Conservation (phyloP, 2,888 invertebrate species). For the Agonopterix alstromeriana region DNA sequence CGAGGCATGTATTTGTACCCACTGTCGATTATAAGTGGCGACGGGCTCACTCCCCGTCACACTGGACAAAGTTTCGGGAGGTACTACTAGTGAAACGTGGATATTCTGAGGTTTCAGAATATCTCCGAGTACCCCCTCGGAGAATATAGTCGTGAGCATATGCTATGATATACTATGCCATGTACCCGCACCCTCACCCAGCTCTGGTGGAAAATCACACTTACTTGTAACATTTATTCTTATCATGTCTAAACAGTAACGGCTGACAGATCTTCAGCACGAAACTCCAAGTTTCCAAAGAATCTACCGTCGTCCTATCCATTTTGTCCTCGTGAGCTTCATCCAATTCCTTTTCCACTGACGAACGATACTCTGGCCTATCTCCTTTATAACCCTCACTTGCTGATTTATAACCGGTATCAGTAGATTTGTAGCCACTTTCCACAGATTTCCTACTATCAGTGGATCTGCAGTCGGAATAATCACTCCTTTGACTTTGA, state of each 20-base stretch:
- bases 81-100: too few species aligned
- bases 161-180: too few species aligned
- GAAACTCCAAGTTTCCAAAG: constrained; percentile 65
- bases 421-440: constrained; percentile 16
- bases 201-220: constrained; percentile 9
- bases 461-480: constrained; percentile 36
- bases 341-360: constrained; percentile 42
- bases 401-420: constrained; percentile 8
- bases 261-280: constrained; percentile 68
- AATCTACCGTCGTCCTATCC: constrained; percentile 47
- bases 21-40: too few species aligned
- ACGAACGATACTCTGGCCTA: constrained; percentile 26
- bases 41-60: too few species aligned
- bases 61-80: too few species aligned
- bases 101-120: too few species aligned
- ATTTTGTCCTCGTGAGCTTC: constrained; percentile 30
- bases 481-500: constrained; percentile 36
- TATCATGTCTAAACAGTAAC: constrained; percentile 60
- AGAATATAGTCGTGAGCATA: too few species aligned
- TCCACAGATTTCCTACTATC: constrained; percentile 19
- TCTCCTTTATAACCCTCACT: constrained; percentile 5
- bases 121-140: too few species aligned
- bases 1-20: too few species aligned
- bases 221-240: constrained; percentile 64
- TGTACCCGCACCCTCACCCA: too few species aligned